These are phyloP conservation scores for Aplocera efformata DNA, from an alignment of 2,888 invertebrate species.

Conservation along the genomic window DNA sequence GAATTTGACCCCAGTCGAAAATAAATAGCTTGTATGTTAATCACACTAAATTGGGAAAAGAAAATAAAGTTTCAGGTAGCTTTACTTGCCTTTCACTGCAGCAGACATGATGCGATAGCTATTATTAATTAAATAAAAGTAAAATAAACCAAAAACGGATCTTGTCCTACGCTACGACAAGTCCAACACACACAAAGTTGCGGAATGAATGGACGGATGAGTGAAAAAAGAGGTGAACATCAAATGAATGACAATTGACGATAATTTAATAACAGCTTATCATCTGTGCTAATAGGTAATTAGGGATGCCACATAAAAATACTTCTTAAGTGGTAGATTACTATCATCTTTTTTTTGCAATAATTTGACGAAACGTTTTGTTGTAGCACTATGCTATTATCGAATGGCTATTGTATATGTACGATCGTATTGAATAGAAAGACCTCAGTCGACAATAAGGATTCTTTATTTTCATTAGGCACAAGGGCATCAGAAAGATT, in stretches of 20 bases:
- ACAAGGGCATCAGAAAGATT: no score
- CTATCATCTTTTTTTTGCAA: no score
- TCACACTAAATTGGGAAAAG: not conserved
- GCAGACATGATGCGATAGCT: constrained; percentile 51
- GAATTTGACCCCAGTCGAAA: constrained; percentile 40
- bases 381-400: no score
- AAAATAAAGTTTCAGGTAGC: not conserved
- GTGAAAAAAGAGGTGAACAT: constrained; percentile 11
- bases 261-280: constrained; percentile 19
- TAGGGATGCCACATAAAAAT: constrained; percentile 20
- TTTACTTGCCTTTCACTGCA: constrained; percentile 64
- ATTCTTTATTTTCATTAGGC: no score
- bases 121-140: constrained; percentile 22
- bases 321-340: not conserved
- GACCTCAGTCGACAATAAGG: no score
- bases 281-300: constrained; percentile 23
- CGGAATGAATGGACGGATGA: constrained; percentile 16
- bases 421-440: no score
- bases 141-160: constrained; percentile 10
- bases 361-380: no score
- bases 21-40: not conserved
- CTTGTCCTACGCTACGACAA: no score
- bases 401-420: no score
- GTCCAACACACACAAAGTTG: constrained; percentile 26
- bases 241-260: constrained; percentile 5